These are phyloP conservation scores for Hemicordylus capensis DNA, from an alignment of 2,113 vertebrate species.

Conservation along the genomic window DNA sequence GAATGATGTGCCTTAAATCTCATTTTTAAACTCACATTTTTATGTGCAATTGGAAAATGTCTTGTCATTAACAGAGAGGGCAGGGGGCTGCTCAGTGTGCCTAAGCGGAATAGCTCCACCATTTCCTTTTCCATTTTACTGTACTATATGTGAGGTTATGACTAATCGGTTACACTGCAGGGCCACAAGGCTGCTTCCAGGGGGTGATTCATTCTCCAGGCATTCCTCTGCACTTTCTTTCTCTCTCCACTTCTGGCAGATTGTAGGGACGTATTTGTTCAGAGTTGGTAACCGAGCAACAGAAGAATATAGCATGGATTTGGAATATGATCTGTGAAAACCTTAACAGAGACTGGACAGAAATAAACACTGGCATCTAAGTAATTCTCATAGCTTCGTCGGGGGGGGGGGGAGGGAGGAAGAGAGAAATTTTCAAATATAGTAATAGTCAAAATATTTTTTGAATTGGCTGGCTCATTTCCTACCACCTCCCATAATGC, in stretches of 20 bases:
- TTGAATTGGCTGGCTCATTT: not conserved
- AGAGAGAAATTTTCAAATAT: not conserved
- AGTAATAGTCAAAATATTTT: constrained; percentile 10
- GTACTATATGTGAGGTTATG: constrained; percentile 43
- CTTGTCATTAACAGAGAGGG: constrained; percentile 1
- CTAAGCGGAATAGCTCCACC: constrained; percentile 28
- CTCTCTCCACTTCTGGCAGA: constrained; percentile 57
- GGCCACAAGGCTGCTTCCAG: constrained; percentile 64
- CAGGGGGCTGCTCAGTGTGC: fast-evolving
- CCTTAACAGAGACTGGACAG: constrained; percentile 44
- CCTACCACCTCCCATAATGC: not conserved
- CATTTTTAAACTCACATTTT: not conserved
- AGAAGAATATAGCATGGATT: constrained; percentile 47
- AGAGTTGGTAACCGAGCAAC: constrained; percentile 66
- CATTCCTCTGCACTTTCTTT: constrained; percentile 65
- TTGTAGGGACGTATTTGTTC: constrained; percentile 65
- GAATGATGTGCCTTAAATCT: not conserved
- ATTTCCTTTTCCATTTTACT: constrained; percentile 49
- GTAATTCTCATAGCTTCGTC: constrained; percentile 19
- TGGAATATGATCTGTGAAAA: constrained; percentile 62
- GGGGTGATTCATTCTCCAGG: constrained; percentile 73
- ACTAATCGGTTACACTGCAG: constrained; percentile 58
- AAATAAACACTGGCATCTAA: constrained; percentile 36
- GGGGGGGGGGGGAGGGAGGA: no score
- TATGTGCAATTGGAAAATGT: constrained; percentile 25